Conservation (phyloP, 2,888 invertebrate species). For the Pardosa pseudoannulata region DNA sequence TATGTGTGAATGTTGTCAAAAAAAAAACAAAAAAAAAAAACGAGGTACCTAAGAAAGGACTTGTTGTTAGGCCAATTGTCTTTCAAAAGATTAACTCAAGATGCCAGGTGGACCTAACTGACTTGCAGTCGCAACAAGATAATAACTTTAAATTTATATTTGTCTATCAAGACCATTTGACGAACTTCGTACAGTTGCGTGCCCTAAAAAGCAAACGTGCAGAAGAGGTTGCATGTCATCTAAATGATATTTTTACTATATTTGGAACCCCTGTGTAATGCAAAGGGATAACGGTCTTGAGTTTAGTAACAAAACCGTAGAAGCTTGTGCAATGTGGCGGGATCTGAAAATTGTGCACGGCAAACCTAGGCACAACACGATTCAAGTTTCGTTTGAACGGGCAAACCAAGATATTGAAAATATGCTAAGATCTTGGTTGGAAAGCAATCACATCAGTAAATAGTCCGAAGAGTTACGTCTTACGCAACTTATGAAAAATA, state of each 20-base stretch:
- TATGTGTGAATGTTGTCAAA: background rate
- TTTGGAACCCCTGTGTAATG: constrained; percentile 61
- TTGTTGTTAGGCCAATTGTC: background rate
- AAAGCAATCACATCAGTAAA: constrained; percentile 16
- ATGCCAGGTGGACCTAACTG: background rate
- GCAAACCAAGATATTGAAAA: constrained; percentile 55
- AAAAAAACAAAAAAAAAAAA: background rate
- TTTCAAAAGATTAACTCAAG: background rate
- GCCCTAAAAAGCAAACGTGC: constrained; percentile 60
- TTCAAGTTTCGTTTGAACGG: constrained; percentile 25
- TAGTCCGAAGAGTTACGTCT: constrained; percentile 27
- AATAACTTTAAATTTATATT: constrained; percentile 14
- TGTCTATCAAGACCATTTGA: constrained; percentile 17
- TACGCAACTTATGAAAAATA: constrained; percentile 52
- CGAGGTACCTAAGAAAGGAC: background rate
- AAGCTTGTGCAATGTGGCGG: constrained; percentile 30
- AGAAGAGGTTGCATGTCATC: constrained; percentile 46
- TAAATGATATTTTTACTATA: constrained; percentile 57
- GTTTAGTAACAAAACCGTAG: constrained; percentile 51
- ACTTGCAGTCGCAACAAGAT: background rate
- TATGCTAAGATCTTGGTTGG: constrained; percentile 55
- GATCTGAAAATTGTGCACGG: constrained; percentile 25
- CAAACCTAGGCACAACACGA: constrained; percentile 33
- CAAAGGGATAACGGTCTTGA: constrained; percentile 72
- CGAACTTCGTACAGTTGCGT: background rate